Base-by-base conservation (phyloP, 2,797 vertebrate species). In the Pterois miles region DNA sequence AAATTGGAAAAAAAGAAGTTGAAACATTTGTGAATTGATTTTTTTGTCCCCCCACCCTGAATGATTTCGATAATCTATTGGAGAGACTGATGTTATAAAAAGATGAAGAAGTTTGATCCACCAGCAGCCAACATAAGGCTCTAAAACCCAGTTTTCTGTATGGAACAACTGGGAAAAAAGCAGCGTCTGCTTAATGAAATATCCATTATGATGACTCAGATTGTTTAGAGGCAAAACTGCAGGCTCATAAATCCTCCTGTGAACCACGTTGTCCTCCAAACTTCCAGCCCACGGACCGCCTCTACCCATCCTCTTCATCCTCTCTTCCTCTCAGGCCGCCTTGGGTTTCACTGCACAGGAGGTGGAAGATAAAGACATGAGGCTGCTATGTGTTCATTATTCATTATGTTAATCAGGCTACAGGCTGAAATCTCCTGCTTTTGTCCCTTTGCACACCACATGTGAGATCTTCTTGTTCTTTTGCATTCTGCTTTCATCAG, bases 371-470 rank as follows among this genome's bases (percentile, higher is more conserved):
- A 11, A 69, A 68, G 65, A 18, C 57, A 12, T 0, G 18, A 2
- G 16, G 23, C 75, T 20, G 36, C 74, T 7, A 1, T 40, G 64
- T 25, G 13, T 88, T 82, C 53, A 83, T 87, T 77, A 86, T 87
- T 88, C 74, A 89, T 82, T 0, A 34, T 29, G 66, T 43, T 46
- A 50, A 84, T 73, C 27, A 40, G 79, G 76, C 86, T 67, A 4
- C 66, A 9, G 70, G 79, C 58, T 29, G 8, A 54, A 48, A 60
- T 23, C 70, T 57, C 20, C 76, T 65, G 43, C 36, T n/a, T 60
- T 7, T 23, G 57, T 72, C 62, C 74, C 66, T 38, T 16, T 22
- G 74, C 76, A 46, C 23, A 20, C 16, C 65, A 5, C 4, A 4
- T 4, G 43, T 23, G 9, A 40, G 50, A 13, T 65, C 66, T 33